Conservation (phyloP, 2,113 vertebrate genomes). For the Corvus hawaiiensis region DNA sequence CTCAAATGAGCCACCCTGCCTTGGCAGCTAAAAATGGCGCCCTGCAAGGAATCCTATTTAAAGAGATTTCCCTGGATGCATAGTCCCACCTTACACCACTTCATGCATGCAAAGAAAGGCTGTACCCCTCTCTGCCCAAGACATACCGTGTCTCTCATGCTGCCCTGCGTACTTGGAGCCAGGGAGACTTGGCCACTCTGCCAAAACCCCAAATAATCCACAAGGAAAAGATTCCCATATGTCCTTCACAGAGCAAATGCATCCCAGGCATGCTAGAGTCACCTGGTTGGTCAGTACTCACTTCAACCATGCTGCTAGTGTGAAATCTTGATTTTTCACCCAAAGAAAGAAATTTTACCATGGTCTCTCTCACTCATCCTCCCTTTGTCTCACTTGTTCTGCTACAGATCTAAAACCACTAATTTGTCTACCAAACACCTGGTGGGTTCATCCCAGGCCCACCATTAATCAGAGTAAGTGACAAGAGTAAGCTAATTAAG, state of each 20-base stretch:
- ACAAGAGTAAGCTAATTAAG: neutral
- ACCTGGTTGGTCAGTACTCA: neutral
- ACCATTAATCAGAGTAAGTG: neutral
- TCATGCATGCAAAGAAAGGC: neutral
- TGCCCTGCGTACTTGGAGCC: fast-evolving
- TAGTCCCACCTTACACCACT: fast-evolving
- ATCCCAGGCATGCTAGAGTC: neutral
- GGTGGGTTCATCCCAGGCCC: neutral
- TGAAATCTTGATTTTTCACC: neutral
- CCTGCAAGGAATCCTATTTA: neutral
- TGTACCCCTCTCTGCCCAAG: neutral
- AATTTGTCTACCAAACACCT: neutral
- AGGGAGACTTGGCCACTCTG: neutral
- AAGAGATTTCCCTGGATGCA: neutral
- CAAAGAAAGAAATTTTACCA: neutral
- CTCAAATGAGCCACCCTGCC: neutral
- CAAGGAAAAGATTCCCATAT: neutral
- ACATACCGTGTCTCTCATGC: neutral
- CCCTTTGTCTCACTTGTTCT: neutral
- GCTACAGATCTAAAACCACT: neutral
- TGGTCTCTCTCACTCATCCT: neutral
- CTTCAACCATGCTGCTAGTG: neutral
- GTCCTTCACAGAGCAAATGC: neutral
- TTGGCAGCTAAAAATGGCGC: neutral
- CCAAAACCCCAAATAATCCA: neutral